Base-by-base conservation (phyloP, 2,888 invertebrate species). In the Synergus laeviventris region DNA sequence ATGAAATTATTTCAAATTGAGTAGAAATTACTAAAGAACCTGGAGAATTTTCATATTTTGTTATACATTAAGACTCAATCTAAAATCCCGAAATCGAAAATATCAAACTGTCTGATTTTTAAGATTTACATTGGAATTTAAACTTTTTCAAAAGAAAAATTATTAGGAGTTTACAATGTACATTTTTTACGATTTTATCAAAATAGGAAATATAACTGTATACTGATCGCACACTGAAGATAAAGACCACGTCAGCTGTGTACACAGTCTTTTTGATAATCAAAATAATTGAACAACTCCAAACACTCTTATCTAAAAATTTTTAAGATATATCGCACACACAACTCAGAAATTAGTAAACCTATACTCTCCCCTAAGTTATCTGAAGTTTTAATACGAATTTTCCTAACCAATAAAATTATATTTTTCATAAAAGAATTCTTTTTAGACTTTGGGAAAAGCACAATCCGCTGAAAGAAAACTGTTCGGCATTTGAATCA, bases 381-480 rank as follows among this genome's bases (percentile, higher is more conserved):
- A n/a, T 2, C 8, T n/a, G 49, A 49, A 8, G n/a, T 49, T 49
- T 42, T 45, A 45, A 45, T 16, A 45, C 5, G 45, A 16, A 4
- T 45, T 16, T 0, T 45, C 4, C 4, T 16, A 5, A 1, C 1
- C 4, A 18, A 11, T 24, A 24, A 2, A 24, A 24, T 16, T 16
- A 45, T 56, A 12, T 21, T 0, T 21, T 56, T 12, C 12, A 14
- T 59, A 12, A 14, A 14, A 59, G 4, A 70, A 49, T 49, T 49
- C 9, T 31, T 70, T 70, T 70, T 31, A 70, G 70, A 49, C 24
- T 24, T 54, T 70, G 4, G 49, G 18, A n/a, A 70, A 31, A 36
- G 7, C 49, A 16, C 45, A 9, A 18, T n/a, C 11, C 31, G 49
- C 11, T 49, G n/a, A 49, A 24, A 31, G 31, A 45, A 12, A 66